A percentile compares a stretch with the other conserved stretches of the same genome.
phyloP scores from a whole-genome alignment of 2,113 vertebrate genomes.

The Megaptera novaeangliae region DNA sequence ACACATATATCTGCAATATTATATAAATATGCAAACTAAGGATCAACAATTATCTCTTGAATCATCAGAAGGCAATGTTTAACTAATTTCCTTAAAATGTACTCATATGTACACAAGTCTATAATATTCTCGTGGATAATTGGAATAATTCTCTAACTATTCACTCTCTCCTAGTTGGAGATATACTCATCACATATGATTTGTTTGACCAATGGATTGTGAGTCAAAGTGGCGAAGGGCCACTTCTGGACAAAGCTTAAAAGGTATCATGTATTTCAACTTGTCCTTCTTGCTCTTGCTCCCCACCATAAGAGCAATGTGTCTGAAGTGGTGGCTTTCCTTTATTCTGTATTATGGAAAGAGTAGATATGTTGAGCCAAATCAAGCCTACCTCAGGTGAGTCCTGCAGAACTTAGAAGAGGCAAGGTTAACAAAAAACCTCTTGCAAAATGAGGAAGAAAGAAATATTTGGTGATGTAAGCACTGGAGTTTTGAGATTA shows the following conservation, averaged over 20 bases:
- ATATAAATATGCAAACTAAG: neutral
- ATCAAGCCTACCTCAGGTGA: neutral
- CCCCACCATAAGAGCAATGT: neutral
- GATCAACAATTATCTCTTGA: neutral
- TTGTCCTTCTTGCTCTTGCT: neutral
- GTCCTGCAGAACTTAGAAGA: neutral
- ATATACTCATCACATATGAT: neutral
- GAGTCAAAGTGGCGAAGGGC: neutral
- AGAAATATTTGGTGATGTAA: neutral
- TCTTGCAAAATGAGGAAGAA: neutral
- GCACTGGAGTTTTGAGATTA: neutral
- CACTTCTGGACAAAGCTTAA: neutral
- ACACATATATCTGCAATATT: neutral
- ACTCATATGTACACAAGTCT: neutral
- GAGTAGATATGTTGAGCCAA: neutral
- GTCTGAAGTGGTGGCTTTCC: neutral
- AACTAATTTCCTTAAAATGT: neutral
- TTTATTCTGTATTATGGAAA: neutral
- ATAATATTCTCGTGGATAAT: neutral
- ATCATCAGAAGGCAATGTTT: neutral
- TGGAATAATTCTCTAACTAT: neutral
- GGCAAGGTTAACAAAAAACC: neutral
- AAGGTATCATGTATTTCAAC: neutral
- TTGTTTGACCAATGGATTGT: neutral
- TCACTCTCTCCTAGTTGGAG: neutral